Percentiles rank a stretch among this genome's conserved stretches.
Evolutionary conservation across 2,113 vertebrate genomes (phyloP).

Genomic region (Thamnophis sirtalis): DNA sequence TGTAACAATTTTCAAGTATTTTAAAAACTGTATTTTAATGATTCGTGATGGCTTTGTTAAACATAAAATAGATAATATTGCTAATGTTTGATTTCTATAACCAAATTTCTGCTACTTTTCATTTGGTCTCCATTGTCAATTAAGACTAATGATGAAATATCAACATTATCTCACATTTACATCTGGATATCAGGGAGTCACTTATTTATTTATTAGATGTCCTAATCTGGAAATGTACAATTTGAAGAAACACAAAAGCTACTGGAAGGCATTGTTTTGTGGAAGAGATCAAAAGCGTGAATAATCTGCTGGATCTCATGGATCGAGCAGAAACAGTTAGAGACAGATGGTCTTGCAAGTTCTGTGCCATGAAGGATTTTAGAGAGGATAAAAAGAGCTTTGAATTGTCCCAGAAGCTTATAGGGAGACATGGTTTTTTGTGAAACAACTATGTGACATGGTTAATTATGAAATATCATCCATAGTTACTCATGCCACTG

Average conservation of each 20-base stretch:
- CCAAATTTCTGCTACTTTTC: constrained; percentile 6
- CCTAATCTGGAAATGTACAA: neutral
- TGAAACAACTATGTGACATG: neutral
- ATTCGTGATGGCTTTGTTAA: constrained; percentile 30
- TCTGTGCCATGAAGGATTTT: neutral
- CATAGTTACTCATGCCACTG: neutral
- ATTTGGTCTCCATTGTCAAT: constrained; percentile 18
- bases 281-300: neutral
- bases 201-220: neutral
- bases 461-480: neutral
- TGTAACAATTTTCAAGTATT: neutral
- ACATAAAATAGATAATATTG: constrained; percentile 27
- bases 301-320: neutral
- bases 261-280: neutral
- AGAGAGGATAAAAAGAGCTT: neutral
- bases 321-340: neutral
- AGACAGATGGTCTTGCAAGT: neutral
- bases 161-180: neutral
- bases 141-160: constrained; percentile 12
- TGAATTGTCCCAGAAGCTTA: neutral
- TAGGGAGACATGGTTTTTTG: neutral
- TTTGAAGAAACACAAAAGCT: neutral
- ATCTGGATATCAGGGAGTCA: neutral
- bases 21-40: neutral
- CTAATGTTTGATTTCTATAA: constrained; percentile 30